Percentiles rank a stretch among this genome's conserved stretches.
Conservation (phyloP, 2,888 invertebrate species). For the Sericinus montela region DNA sequence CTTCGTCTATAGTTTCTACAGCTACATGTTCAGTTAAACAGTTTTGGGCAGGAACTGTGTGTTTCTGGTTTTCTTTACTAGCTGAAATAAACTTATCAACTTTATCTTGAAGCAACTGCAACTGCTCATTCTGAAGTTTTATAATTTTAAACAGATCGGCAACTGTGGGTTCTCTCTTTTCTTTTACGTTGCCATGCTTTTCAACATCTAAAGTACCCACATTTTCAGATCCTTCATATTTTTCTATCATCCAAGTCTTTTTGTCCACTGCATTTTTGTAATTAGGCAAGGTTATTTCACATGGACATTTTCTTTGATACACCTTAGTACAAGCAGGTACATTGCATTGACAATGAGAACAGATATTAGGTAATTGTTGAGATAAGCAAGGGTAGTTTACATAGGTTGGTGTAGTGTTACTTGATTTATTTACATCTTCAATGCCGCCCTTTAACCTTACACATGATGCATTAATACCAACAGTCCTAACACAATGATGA, state of each 20-base stretch:
- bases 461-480: background rate
- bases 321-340: slow-evolving; percentile 9
- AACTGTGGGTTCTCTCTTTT: slow-evolving; percentile 74
- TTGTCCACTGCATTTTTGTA: slow-evolving; percentile 51
- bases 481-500: slow-evolving; percentile 44
- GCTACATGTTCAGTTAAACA: slow-evolving; percentile 49
- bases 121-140: slow-evolving; percentile 83
- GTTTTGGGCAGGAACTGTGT: slow-evolving; percentile 36
- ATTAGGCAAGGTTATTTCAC: slow-evolving; percentile 21
- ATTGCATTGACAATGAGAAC: slow-evolving; percentile 21
- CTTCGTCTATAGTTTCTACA: slow-evolving; percentile 51
- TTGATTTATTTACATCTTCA: slow-evolving; percentile 2
- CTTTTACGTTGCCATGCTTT: slow-evolving; percentile 47
- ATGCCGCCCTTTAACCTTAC: background rate
- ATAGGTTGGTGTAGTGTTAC: background rate
- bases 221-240: slow-evolving; percentile 49
- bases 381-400: slow-evolving; percentile 19
- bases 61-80: slow-evolving; percentile 35
- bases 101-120: slow-evolving; percentile 81
- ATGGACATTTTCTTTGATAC: slow-evolving; percentile 23
- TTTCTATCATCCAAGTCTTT: slow-evolving; percentile 58
- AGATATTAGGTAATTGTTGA: slow-evolving; percentile 9
- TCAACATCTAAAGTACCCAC: slow-evolving; percentile 44
- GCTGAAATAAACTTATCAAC: slow-evolving; percentile 75
- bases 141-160: slow-evolving; percentile 82